Conservation (phyloP, 2,113 vertebrate genomes). For the Choloepus hoffmanni region DNA sequence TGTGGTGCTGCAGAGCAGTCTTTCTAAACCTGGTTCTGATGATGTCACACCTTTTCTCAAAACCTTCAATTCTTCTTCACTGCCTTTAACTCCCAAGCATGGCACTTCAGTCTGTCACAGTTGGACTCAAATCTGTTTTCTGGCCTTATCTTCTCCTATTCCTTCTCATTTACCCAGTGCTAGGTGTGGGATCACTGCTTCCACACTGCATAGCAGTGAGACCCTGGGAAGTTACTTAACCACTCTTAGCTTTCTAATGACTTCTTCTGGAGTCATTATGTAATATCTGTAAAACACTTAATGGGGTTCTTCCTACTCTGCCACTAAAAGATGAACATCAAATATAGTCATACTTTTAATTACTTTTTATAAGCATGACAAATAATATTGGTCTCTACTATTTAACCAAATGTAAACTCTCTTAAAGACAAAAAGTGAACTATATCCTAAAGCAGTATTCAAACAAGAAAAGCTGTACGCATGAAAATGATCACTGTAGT, state of each 20-base stretch:
- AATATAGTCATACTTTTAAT: background rate
- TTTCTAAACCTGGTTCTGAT: background rate
- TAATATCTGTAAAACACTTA: too few relatives aligned
- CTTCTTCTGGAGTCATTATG: background rate
- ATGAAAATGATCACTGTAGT: background rate
- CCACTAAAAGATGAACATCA: background rate
- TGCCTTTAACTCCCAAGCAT: background rate
- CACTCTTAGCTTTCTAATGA: background rate
- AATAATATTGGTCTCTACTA: background rate
- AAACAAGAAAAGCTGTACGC: background rate
- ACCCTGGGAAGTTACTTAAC: background rate
- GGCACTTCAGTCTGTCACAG: background rate
- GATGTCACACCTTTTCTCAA: background rate
- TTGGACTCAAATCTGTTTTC: background rate
- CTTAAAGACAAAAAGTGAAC: background rate
- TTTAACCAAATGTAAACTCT: background rate
- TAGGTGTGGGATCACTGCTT: background rate
- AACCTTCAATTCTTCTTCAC: background rate
- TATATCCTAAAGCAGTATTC: background rate
- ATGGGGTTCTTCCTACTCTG: background rate
- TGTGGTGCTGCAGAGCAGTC: rapidly evolving
- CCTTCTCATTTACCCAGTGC: rapidly evolving
- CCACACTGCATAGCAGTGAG: background rate
- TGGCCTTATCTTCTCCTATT: background rate
- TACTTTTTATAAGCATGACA: background rate